Conservation (phyloP, 2,797 vertebrate genomes). For the Sebastes miniatus region DNA sequence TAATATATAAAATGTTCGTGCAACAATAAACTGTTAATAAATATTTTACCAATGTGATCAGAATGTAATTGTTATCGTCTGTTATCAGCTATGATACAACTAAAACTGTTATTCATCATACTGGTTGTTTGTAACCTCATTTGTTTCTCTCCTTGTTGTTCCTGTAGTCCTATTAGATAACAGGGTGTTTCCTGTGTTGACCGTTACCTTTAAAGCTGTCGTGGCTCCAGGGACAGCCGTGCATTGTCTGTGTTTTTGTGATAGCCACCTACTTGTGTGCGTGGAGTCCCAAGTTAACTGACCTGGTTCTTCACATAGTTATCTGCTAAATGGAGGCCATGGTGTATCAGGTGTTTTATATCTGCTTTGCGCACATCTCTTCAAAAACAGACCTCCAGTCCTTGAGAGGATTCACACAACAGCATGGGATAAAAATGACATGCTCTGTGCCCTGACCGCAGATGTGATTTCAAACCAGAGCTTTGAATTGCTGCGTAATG, state of each 20-base stretch:
- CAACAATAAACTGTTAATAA: too few species aligned
- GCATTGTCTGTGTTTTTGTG: slow-evolving; percentile 25
- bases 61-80: too few species aligned
- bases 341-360: slow-evolving; percentile 29
- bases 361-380: not conserved
- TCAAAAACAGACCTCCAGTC: not conserved
- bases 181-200: slow-evolving; percentile 27
- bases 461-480: slow-evolving; percentile 36
- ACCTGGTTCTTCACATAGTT: slow-evolving; percentile 49
- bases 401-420: not conserved
- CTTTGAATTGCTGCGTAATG: not conserved
- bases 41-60: too few species aligned
- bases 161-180: slow-evolving; percentile 8
- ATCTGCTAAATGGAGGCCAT: slow-evolving; percentile 35
- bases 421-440: not conserved
- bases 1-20: too few species aligned
- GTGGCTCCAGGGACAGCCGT: not conserved
- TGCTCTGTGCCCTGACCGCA: not conserved
- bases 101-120: too few species aligned
- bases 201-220: not conserved
- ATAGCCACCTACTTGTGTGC: not conserved
- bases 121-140: not conserved
- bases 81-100: too few species aligned
- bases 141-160: not conserved
- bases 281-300: slow-evolving; percentile 34